Base-by-base conservation (phyloP, 2,797 vertebrate species). In the Glyptemys insculpta region DNA sequence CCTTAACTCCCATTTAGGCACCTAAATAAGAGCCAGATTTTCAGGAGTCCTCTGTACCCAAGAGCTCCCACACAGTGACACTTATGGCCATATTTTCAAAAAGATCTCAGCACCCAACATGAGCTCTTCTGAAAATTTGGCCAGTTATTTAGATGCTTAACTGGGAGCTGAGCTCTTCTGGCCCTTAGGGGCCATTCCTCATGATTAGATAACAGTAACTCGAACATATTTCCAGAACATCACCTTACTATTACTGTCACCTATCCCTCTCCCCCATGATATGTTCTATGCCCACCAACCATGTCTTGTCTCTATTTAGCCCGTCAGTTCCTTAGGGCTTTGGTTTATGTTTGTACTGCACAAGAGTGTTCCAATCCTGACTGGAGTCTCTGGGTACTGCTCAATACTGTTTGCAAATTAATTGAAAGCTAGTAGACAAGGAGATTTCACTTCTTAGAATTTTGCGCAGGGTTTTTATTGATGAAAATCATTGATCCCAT, bases 401-500 rank as follows among this genome's bases (percentile, higher is more conserved):
- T 81, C 90, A 90, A 4, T 16, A 53, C 29, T 81, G 44, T 91
- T 94, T 94, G 81, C 89, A 92, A 88, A 96, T 95, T 89, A 93
- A 14, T 74, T 83, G 81, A 12, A 53, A 1, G 3, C 21, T 10
- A 56, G 82, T 27, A 92, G 83, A 79, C 93, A 92, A 59, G 86
- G 87, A 95, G 81, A 86, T 57, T 95, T 91, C 91, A 95, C 88
- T 90, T 95, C 94, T 95, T 89, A 91, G 80, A 90, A 41, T 89
- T 92, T 78, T 83, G 74, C 87, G 85, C 2, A 41, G 95, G 31
- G 57, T 96, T 93, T 94, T 81, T 96, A 94, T 93, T 81, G 93
- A 97, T 91, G 79, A 79, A 93, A 95, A 53, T 68, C 81, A 97
- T 96, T 91, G 96, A 97, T 96, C 82, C 53, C n/a, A 52, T 34